Base-by-base conservation (phyloP, 2,888 invertebrate genomes). In the Pyrochroa serraticornis region DNA sequence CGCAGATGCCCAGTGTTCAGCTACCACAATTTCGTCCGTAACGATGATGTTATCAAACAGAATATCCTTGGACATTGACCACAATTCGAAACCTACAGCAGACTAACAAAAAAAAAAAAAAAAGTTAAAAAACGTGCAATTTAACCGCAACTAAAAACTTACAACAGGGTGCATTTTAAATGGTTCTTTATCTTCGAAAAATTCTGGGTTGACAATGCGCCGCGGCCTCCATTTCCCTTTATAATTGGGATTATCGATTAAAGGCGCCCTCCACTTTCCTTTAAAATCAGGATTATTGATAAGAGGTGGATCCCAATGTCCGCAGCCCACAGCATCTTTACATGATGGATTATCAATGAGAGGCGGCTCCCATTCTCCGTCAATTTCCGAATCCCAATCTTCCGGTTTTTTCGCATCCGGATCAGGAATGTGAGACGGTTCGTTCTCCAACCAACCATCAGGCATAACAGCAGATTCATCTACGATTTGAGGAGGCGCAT, bases 351-450 rank as follows among this genome's bases (percentile, higher is more conserved):
- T 99, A 71, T 91, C 90, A 31, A 97, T 87, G 51, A 93, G 83
- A 0, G 97, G 95, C 3, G 98, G 89, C 79, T 98, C 98, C 98
- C 98, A 99, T 75, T 92, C 92, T 1, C 99, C 99, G 80, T 99
- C 99, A 91, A 98, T 98, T 65, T 97, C 97, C 10, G 90, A 87
- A 79, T 99, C 98, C 97, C 98, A 99, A 79, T 99, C 98, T 0
- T 85, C 87, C 0, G 98, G 98, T 79, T 93, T 95, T 50, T 82
- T 81, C 0, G 97, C 93, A 42, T 86, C 86, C 0, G 93, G 90
- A 81, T 99, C 97, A 1, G 94, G 87, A 51, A 92, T 85, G 81
- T 91, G 90, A 47, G 90, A 87, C 0, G 91, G 88, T 78, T 97
- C 97, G 70, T 95, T 87, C 67, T 96, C 96, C 31, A 97, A 82